Percentiles rank a stretch among this genome's conserved stretches.
phyloP scores from a whole-genome alignment of 2,113 vertebrate species.

The human region DNA sequence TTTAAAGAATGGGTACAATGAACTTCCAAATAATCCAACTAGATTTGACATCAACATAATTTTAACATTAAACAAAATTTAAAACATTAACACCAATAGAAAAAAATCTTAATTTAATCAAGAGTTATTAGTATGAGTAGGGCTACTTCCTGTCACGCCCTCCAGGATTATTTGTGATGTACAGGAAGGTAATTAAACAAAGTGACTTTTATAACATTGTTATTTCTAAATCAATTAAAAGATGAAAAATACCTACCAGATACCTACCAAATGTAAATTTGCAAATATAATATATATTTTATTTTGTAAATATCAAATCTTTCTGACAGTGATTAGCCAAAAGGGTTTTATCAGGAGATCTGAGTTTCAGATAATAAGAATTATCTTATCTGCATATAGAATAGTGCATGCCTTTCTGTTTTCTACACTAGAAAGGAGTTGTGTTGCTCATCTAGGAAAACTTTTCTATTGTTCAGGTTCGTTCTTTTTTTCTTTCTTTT shows the following conservation, averaged over 20 bases:
- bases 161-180: background rate
- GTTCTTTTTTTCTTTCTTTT: no score
- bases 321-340: background rate
- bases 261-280: background rate
- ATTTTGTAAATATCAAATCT: conserved; percentile 20
- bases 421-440: background rate
- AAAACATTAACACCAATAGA: background rate
- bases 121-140: background rate
- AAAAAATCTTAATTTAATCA: background rate
- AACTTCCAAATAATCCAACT: background rate
- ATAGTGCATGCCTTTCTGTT: background rate
- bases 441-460: background rate
- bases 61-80: background rate
- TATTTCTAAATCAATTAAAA: background rate
- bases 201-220: background rate
- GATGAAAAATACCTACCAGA: background rate
- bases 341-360: background rate
- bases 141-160: background rate
- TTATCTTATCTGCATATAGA: background rate
- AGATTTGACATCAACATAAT: background rate
- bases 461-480: background rate
- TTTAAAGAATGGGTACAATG: background rate
- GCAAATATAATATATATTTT: background rate
- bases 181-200: background rate
- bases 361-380: background rate